Base-by-base conservation (phyloP, 2,113 vertebrate genomes). In the Dolichotis patagonum region DNA sequence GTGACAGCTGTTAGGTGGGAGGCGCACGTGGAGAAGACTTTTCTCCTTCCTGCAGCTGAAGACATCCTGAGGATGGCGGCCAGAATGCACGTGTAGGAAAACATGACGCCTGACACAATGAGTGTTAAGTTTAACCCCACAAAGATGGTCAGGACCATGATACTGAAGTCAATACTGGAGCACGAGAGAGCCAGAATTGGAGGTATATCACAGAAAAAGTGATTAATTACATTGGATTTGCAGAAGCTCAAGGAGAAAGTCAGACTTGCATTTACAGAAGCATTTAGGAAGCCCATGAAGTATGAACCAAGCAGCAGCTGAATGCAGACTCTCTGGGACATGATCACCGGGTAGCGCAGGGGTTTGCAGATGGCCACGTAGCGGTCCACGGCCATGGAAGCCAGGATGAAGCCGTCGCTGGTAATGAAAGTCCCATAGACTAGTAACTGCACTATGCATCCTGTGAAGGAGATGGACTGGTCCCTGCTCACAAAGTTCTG, bases 351-450 rank as follows among this genome's bases (percentile, higher is more conserved):
- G 11, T 98, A 98, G 65, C n/a, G 96, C 32, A 97, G 63, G n/a
- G 97, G 97, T 52, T 92, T 83, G 73, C 94, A 98, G 75, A 98
- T 97, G 75, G 98, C 97, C 60, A 96, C 91, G 4, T 97, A 98
- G 13, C 82, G 89, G 92, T 98, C 98, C 38, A 96, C 96, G 0
- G 97, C 97, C 98, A 98, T 98, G 0, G 95, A 69, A 1, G 97
- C 95, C n/a, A 98, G 85, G 46, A 98, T 78, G 69, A 96, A 97
- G 60, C 93, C 38, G 19, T 97, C 96, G 1, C 22, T 94, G 0
- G 93, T 97, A 12, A 77, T 92, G 26, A 97, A 97, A 19, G 88
- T 49, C 7, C 89, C 96, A 4, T 97, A 98, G 56, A 97, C 94
- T 0, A 97, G 81, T 54, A 96, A 12, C 16, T 98, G 97, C 28